phyloP scores from a whole-genome alignment of 1,140 invertebrate genomes.

The Drosophila kanapiae region DNA sequence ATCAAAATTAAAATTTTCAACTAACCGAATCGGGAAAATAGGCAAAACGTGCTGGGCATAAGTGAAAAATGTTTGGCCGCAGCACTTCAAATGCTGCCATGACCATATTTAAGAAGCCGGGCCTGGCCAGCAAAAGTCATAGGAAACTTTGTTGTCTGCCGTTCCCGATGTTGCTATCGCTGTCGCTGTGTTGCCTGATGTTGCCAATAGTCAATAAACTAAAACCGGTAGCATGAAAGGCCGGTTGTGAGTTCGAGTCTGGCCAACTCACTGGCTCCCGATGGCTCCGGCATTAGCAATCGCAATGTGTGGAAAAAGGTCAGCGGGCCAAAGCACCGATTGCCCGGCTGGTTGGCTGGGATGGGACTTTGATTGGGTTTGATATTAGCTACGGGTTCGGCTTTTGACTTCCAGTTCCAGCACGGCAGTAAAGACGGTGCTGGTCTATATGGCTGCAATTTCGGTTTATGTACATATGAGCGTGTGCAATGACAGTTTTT shows the following conservation, averaged over 20 bases:
- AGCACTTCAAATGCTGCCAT: conserved; percentile 63
- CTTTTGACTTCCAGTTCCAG: conserved; percentile 25
- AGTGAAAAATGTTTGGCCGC: conserved; percentile 71
- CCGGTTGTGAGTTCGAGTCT: conserved; percentile 54
- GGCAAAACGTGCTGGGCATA: conserved; percentile 74
- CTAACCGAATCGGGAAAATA: conserved; percentile 72
- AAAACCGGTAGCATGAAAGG: conserved; percentile 78
- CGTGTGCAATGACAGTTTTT: conserved; percentile 29
- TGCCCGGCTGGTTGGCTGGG: conserved; percentile 13
- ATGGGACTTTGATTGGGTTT: conserved; percentile 33
- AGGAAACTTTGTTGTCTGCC: conserved; percentile 55
- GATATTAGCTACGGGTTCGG: conserved; percentile 6
- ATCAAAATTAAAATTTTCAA: conserved; percentile 38
- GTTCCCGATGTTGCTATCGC: conserved; percentile 18
- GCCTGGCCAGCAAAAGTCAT: conserved; percentile 53
- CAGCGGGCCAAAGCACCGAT: conserved; percentile 61
- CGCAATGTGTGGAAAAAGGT: conserved; percentile 66
- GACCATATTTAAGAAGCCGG: conserved; percentile 70
- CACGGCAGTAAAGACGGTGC: conserved; percentile 16
- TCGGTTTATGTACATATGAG: conserved; percentile 20
- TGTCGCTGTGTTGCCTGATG: conserved; percentile 24
- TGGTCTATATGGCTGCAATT: conserved; percentile 41
- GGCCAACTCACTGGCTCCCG: conserved; percentile 45
- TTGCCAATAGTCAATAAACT: conserved; percentile 72
- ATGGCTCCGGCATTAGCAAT: conserved; percentile 50